phyloP scores from a whole-genome alignment of 2,797 vertebrate species.

The Lemur catta region DNA sequence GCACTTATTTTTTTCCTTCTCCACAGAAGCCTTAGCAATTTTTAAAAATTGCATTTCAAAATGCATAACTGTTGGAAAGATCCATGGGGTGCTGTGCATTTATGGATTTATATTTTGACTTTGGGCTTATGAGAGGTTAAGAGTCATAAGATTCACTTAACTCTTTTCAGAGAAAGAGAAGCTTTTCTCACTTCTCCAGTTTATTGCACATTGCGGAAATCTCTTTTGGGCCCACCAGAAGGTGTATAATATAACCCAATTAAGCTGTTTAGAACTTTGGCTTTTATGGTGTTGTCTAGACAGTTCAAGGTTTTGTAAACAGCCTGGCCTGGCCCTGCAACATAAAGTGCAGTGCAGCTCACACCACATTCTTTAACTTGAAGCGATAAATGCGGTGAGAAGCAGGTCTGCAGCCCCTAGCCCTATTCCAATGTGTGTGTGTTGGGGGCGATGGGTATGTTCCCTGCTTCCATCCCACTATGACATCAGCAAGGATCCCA shows the following conservation, averaged over 20 bases:
- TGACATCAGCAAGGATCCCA: neutral
- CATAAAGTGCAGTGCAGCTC: conserved; percentile 85
- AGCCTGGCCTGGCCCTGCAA: conserved; percentile 90
- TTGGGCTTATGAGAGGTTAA: conserved; percentile 74
- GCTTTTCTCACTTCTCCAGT: conserved; percentile 84
- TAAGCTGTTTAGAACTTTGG: conserved; percentile 95
- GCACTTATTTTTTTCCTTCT: conserved; percentile 81
- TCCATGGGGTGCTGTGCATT: conserved; percentile 44
- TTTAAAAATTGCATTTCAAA: conserved; percentile 64
- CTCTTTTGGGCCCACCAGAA: conserved; percentile 89
- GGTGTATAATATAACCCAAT: conserved; percentile 98
- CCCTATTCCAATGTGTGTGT: neutral
- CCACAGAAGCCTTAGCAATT: conserved; percentile 73
- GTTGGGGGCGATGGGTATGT: neutral
- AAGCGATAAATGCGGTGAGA: conserved; percentile 68
- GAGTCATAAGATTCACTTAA: conserved; percentile 73
- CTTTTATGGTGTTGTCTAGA: conserved; percentile 99
- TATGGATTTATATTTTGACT: conserved; percentile 72
- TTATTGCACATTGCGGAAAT: conserved; percentile 91
- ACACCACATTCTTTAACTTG: conserved; percentile 76
- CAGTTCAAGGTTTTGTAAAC: conserved; percentile 99
- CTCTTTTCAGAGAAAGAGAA: conserved; percentile 81
- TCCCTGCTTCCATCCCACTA: neutral
- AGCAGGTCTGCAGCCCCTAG: conserved; percentile 57
- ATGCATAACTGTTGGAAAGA: conserved; percentile 50